These are phyloP conservation scores for Agrotis exclamationis DNA, from an alignment of 2,888 invertebrate species.

Conservation along the genomic window DNA sequence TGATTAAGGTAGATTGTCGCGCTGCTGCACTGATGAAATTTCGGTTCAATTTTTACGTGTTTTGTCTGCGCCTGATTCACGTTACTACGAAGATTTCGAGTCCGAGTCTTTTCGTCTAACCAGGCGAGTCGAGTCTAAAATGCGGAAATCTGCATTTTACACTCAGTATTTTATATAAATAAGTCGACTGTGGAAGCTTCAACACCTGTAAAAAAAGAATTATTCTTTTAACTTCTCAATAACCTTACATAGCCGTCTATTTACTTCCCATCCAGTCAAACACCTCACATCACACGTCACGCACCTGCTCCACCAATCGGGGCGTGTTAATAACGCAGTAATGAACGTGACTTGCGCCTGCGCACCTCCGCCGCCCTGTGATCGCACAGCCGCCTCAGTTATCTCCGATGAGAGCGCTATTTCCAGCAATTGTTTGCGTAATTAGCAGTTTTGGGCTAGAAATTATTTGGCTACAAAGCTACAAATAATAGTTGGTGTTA, in stretches of 20 bases:
- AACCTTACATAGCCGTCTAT: conserved; percentile 35
- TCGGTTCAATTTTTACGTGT: background rate
- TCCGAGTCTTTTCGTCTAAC: too few species aligned
- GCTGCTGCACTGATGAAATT: background rate
- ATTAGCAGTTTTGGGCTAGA: conserved; percentile 63
- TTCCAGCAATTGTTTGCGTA: conserved; percentile 63
- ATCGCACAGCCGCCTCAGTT: conserved; percentile 63
- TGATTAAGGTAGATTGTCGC: background rate
- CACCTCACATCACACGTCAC: conserved; percentile 55
- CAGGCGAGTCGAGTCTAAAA: too few species aligned
- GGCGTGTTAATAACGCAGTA: conserved; percentile 68
- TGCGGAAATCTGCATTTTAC: too few species aligned
- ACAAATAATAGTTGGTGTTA: conserved; percentile 50
- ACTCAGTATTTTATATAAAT: too few species aligned
- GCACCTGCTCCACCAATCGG: conserved; percentile 69
- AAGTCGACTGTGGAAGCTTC: too few species aligned
- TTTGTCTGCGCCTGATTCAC: background rate
- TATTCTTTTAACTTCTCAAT: background rate
- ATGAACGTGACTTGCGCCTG: conserved; percentile 74
- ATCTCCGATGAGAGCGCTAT: conserved; percentile 65
- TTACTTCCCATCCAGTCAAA: conserved; percentile 52
- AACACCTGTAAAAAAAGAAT: background rate
- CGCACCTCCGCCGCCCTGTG: conserved; percentile 58
- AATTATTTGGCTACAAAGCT: conserved; percentile 62
- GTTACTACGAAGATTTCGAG: background rate